These are phyloP conservation scores for Ridgeia piscesae DNA, from an alignment of 1,140 invertebrate genomes.

Conservation along the genomic window DNA sequence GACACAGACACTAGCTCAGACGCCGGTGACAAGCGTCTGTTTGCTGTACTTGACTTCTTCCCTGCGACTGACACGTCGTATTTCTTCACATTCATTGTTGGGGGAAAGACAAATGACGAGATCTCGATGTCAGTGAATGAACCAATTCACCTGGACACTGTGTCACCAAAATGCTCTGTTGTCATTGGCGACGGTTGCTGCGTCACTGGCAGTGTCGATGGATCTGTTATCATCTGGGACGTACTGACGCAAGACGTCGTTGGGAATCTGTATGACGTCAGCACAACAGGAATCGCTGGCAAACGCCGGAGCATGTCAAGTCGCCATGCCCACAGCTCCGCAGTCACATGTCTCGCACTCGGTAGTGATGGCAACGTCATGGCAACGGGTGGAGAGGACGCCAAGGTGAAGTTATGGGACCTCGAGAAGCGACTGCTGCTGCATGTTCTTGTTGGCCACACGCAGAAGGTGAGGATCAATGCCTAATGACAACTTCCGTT, in stretches of 20 bases:
- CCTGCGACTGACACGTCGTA: slow-evolving; percentile 8
- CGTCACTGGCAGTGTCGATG: slow-evolving; percentile 4
- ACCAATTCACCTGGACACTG: slow-evolving; percentile 20
- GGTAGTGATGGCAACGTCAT: not conserved
- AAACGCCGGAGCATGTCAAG: not conserved
- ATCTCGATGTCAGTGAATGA: slow-evolving; percentile 18
- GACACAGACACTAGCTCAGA: not conserved
- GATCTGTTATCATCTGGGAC: slow-evolving; percentile 11
- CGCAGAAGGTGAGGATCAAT: slow-evolving; percentile 16
- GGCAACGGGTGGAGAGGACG: slow-evolving; percentile 8
- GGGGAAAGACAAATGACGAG: slow-evolving; percentile 6
- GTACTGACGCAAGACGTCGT: slow-evolving; percentile 14
- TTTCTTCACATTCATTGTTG: slow-evolving; percentile 26
- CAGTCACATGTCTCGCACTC: slow-evolving; percentile 9
- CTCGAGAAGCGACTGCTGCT: slow-evolving; percentile 11
- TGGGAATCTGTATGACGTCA: not conserved
- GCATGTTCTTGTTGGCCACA: not conserved
- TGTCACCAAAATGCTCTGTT: slow-evolving; percentile 15
- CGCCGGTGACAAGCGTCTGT: slow-evolving; percentile 17
- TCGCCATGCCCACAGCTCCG: not conserved
- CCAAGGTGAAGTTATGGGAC: slow-evolving; percentile 3
- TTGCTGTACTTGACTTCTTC: slow-evolving; percentile 22
- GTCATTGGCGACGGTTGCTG: not conserved
- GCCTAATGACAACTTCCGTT: not conserved
- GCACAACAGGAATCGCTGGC: not conserved